Conservation (phyloP, 1,140 invertebrate species). For the Centruroides sculpturatus region DNA sequence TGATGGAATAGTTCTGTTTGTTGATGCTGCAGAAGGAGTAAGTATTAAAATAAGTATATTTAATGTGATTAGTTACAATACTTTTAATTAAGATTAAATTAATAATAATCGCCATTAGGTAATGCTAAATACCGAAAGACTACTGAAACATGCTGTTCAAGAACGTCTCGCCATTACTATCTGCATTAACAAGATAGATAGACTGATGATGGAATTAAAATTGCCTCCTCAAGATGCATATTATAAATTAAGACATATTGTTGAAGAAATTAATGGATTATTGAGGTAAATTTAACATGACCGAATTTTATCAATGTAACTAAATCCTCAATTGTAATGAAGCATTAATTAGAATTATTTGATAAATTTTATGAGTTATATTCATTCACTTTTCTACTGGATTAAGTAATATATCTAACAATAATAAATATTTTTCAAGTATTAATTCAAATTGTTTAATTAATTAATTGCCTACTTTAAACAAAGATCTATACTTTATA, state of each 20-base stretch:
- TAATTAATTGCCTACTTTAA: too few relatives aligned
- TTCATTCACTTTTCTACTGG: too few relatives aligned
- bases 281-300: conserved; percentile 43
- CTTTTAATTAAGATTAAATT: background rate
- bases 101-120: conserved; percentile 29
- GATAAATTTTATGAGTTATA: too few relatives aligned
- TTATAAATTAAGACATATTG: conserved; percentile 92
- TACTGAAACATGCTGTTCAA: conserved; percentile 85
- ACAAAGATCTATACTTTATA: too few relatives aligned
- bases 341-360: too few relatives aligned
- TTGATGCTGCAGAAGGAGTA: conserved; percentile 95
- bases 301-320: too few relatives aligned
- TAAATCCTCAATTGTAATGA: too few relatives aligned
- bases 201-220: conserved; percentile 91
- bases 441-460: too few relatives aligned
- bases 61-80: background rate
- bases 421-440: too few relatives aligned
- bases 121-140: conserved; percentile 92
- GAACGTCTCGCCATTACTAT: conserved; percentile 86
- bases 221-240: conserved; percentile 96
- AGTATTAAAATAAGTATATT: conserved; percentile 15
- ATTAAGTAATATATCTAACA: too few relatives aligned
- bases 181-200: conserved; percentile 97
- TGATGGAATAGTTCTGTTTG: conserved; percentile 92
- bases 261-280: conserved; percentile 92